Percentiles rank a stretch among this genome's conserved stretches.
Evolutionary conservation across 2,797 vertebrate species (phyloP).

Genomic region (Coreius guichenoti): DNA sequence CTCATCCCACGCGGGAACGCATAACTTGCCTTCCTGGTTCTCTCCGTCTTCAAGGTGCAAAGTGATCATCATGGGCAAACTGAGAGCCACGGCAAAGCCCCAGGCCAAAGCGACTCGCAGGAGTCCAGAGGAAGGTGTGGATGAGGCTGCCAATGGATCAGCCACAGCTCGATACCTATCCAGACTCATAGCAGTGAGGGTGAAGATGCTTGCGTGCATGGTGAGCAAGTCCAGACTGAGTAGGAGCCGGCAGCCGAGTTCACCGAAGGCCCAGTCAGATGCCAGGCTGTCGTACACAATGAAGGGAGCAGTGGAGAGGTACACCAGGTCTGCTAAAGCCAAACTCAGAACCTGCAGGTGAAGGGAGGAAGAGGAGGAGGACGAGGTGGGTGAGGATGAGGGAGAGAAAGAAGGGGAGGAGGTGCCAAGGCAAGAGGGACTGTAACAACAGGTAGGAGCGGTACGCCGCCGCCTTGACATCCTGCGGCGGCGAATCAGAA

Average conservation of each 20-base stretch:
- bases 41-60: conserved; percentile 83
- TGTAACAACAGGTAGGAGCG: conserved; percentile 68
- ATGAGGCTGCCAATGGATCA: conserved; percentile 80
- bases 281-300: conserved; percentile 86
- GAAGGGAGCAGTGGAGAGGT: conserved; percentile 87
- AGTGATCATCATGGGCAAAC: conserved; percentile 88
- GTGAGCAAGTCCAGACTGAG: conserved; percentile 88
- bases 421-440: conserved; percentile 70
- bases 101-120: conserved; percentile 82
- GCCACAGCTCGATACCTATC: conserved; percentile 85
- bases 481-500: conserved; percentile 78
- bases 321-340: conserved; percentile 86
- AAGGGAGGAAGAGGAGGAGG: conserved; percentile 80
- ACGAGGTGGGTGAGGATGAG: conserved; percentile 74
- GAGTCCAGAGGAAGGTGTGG: conserved; percentile 77
- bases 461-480: conserved; percentile 67
- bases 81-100: conserved; percentile 83
- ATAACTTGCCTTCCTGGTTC: conserved; percentile 80
- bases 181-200: conserved; percentile 86
- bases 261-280: conserved; percentile 85
- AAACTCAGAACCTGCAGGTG: conserved; percentile 86
- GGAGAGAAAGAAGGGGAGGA: conserved; percentile 70
- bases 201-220: conserved; percentile 90
- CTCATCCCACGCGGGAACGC: conserved; percentile 86
- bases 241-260: conserved; percentile 84